Evolutionary conservation across 2,888 invertebrate species (phyloP).

Genomic region (Drosophila koepferae): DNA sequence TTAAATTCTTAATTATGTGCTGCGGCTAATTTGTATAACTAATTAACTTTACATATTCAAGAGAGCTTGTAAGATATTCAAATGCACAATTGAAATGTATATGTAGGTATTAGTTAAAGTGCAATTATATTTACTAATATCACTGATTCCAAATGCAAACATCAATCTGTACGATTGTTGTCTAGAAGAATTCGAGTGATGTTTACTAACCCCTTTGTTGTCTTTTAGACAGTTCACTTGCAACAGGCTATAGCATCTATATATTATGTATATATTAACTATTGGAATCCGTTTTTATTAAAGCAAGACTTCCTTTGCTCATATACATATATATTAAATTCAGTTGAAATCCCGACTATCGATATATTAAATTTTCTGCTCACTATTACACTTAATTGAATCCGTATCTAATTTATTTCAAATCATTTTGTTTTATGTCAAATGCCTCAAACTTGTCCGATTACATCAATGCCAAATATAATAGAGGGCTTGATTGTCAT

Average conservation of each 20-base stretch:
- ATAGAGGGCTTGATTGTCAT: slow-evolving; percentile 11
- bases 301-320: neutral
- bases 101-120: neutral
- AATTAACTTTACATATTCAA: neutral
- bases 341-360: neutral
- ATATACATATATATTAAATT: neutral
- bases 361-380: neutral
- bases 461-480: slow-evolving; percentile 6
- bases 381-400: neutral
- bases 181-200: neutral
- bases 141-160: too few species aligned
- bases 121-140: neutral
- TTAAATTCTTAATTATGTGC: neutral
- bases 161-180: neutral
- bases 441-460: neutral
- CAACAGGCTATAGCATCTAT: neutral
- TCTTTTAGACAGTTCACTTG: too few species aligned
- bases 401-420: neutral
- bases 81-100: too few species aligned
- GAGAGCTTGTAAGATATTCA: neutral
- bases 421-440: neutral
- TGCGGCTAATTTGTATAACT: neutral
- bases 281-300: too few species aligned
- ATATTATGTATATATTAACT: too few species aligned
- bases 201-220: too few species aligned